phyloP scores from a whole-genome alignment of 2,888 invertebrate species.

The Nomada ruficornis region DNA sequence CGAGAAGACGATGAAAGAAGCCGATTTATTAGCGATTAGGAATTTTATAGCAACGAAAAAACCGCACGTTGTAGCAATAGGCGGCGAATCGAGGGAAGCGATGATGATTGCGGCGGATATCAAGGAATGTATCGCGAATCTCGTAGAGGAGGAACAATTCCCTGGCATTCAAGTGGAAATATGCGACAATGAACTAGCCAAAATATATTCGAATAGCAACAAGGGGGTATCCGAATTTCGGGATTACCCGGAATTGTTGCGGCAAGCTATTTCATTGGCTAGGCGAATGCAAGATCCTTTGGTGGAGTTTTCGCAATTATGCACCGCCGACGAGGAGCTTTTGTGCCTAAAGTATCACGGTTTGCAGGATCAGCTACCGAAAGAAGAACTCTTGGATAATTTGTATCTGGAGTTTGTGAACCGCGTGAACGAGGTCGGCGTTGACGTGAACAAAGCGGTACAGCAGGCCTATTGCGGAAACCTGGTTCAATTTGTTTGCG shows the following conservation, averaged over 20 bases:
- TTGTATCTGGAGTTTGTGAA: constrained; percentile 96
- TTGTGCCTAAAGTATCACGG: constrained; percentile 96
- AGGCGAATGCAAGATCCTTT: constrained; percentile 97
- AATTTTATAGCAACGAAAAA: constrained; percentile 95
- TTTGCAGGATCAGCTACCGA: constrained; percentile 91
- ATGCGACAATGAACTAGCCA: constrained; percentile 96
- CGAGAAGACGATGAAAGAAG: constrained; percentile 88
- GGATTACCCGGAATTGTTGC: constrained; percentile 95
- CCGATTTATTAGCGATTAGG: constrained; percentile 89
- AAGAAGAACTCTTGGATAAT: constrained; percentile 94
- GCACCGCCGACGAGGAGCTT: constrained; percentile 98
- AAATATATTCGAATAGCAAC: constrained; percentile 96
- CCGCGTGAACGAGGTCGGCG: constrained; percentile 98
- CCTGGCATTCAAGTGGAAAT: constrained; percentile 95
- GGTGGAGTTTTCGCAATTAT: constrained; percentile 97
- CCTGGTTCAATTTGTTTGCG: constrained; percentile 98
- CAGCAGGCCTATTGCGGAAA: constrained; percentile 94
- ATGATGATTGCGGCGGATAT: constrained; percentile 92
- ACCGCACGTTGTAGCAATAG: constrained; percentile 96
- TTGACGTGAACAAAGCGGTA: constrained; percentile 97
- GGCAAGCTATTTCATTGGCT: constrained; percentile 97
- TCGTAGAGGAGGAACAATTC: constrained; percentile 94
- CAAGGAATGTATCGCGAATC: constrained; percentile 89
- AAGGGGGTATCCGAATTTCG: constrained; percentile 94
- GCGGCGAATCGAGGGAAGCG: constrained; percentile 96